These are phyloP conservation scores for Sorex fumeus DNA, from an alignment of 2,113 vertebrate genomes.

Conservation along the genomic window DNA sequence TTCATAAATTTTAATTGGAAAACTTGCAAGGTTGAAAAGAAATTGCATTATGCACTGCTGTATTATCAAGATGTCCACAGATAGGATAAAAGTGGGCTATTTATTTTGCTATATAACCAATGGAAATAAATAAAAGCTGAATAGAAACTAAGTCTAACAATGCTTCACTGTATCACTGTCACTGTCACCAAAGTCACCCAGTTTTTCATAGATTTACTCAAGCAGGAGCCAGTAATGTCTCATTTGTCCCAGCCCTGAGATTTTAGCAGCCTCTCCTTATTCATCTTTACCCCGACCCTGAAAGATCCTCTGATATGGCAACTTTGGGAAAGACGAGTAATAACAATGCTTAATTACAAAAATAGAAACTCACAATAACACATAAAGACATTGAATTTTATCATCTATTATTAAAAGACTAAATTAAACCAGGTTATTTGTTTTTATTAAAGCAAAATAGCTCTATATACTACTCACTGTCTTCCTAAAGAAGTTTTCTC, in stretches of 20 bases:
- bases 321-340: too few species aligned
- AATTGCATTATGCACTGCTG: too few species aligned
- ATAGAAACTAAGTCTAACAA: conserved; percentile 24
- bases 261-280: too few species aligned
- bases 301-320: too few species aligned
- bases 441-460: background rate
- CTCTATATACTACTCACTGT: background rate
- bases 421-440: background rate
- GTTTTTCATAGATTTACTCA: too few species aligned
- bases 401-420: background rate
- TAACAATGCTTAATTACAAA: background rate
- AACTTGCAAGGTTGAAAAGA: too few species aligned
- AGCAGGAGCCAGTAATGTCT: too few species aligned
- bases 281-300: too few species aligned
- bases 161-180: too few species aligned
- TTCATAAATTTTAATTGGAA: too few species aligned
- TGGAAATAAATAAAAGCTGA: background rate
- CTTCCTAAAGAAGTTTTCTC: background rate
- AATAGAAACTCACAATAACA: background rate
- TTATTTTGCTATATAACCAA: background rate
- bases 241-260: too few species aligned
- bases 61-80: background rate
- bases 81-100: background rate
- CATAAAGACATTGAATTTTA: background rate
- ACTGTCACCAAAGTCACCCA: too few species aligned